Base-by-base conservation (phyloP, 2,888 invertebrate genomes). In the Hypolimnas misippus region DNA sequence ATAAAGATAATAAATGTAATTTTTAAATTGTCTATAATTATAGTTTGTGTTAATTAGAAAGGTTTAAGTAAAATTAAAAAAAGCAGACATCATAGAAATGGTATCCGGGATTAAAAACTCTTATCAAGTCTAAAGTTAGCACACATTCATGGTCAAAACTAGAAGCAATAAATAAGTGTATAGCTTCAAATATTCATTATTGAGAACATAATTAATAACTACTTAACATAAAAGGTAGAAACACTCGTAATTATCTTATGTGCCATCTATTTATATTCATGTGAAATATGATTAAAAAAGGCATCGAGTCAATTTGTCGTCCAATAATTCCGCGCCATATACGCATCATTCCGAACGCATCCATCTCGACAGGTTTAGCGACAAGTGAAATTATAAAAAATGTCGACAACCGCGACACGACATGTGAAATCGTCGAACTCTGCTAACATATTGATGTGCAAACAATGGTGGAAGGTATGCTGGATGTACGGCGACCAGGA, bases 401-500 rank as follows among this genome's bases (percentile, higher is more conserved):
- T 92, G 92, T 92, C 92, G 58, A 86, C 92, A 19, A 93, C 92
- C 55, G 92, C 92, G 4, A 92, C 92, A 19, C 80, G 89, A 65
- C 92, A 93, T 68, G 89, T 93, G 40, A 93, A 93, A 74, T 80
- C 91, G 12, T 92, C 92, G 3, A 92, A 92, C 72, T 92, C 95
- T 40, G 95, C 95, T 67, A 96, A 96, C 86, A 95, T 96, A 80
- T 87, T 96, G 69, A 96, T 96, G 94, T 96, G 96, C 91, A 95
- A 95, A 84, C 96, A 96, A 92, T 97, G 97, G 96, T 97, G 97
- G 97, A 96, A 96, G 86, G 96, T 96, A 66, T 97, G 97, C 79
- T 96, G 96, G 95, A 95, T 97, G 93, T 95, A 96, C 80, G 97
- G 96, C 54, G 96, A 96, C 84, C 96, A 96, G 78, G 96, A 96